phyloP scores from a whole-genome alignment of 2,113 vertebrate genomes.

The Leucoraja erinaceus region DNA sequence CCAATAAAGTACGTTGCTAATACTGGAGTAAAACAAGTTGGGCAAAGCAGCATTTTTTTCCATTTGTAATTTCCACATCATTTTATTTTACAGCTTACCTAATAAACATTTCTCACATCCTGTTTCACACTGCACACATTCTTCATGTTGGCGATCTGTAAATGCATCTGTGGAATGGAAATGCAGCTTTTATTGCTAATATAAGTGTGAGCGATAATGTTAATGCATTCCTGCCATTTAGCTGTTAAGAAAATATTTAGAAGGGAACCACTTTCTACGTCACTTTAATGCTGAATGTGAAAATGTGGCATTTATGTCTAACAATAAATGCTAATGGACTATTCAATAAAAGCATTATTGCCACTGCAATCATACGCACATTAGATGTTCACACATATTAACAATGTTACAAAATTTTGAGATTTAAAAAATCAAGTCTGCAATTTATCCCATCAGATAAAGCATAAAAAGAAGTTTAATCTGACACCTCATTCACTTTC shows the following conservation, averaged over 20 bases:
- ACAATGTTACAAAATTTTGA: too few relatives aligned
- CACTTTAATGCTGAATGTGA: background rate
- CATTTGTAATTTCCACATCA: background rate
- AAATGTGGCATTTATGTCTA: background rate
- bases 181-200: background rate
- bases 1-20: background rate
- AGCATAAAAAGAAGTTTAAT: too few relatives aligned
- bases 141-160: conserved; percentile 56
- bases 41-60: background rate
- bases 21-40: background rate
- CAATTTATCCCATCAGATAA: too few relatives aligned
- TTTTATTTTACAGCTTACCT: conserved; percentile 58
- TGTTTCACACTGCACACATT: conserved; percentile 70
- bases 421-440: too few relatives aligned
- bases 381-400: background rate
- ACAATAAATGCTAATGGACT: background rate
- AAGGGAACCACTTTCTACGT: background rate
- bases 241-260: background rate
- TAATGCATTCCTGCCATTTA: background rate
- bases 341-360: background rate
- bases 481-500: too few relatives aligned
- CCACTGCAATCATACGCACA: background rate
- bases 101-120: conserved; percentile 70
- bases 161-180: conserved; percentile 58
- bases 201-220: too few relatives aligned